These are phyloP conservation scores for Itoplectis maculator DNA, from an alignment of 2,888 invertebrate genomes.

Conservation along the genomic window DNA sequence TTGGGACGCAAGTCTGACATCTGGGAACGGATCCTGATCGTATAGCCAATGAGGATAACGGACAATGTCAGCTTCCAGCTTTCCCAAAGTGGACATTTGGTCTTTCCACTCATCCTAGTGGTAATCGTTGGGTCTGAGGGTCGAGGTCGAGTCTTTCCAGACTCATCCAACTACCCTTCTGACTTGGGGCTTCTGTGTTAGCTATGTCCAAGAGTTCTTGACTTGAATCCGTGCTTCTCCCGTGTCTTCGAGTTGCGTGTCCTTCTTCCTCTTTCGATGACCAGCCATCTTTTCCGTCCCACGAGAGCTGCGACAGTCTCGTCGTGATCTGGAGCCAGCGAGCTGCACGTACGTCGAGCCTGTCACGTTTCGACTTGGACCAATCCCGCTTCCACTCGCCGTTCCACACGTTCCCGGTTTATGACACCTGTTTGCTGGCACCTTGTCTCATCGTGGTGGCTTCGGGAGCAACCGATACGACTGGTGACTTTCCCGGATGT, in stretches of 20 bases:
- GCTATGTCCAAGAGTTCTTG: background rate
- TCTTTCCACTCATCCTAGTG: background rate
- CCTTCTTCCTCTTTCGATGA: background rate
- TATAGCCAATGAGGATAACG: constrained; percentile 3
- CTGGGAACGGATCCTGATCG: no score
- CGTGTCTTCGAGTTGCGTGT: background rate
- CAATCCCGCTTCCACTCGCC: constrained; percentile 66
- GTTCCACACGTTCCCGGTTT: constrained; percentile 78
- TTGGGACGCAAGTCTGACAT: no score
- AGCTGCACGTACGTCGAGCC: constrained; percentile 64
- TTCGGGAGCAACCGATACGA: constrained; percentile 67
- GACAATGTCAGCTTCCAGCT: background rate
- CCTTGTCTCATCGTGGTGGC: constrained; percentile 31
- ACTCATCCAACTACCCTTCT: background rate
- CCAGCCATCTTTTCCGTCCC: constrained; percentile 16
- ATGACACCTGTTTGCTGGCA: constrained; percentile 80
- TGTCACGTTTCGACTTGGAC: constrained; percentile 74
- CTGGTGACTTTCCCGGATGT: background rate
- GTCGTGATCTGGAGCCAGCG: background rate
- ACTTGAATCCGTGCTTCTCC: background rate
- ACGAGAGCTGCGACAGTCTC: background rate
- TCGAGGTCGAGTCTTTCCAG: background rate
- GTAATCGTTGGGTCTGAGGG: background rate
- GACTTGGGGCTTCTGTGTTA: background rate
- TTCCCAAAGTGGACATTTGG: background rate